Evolutionary conservation across 2,888 invertebrate genomes (phyloP).

Genomic region (Erannis defoliaria): DNA sequence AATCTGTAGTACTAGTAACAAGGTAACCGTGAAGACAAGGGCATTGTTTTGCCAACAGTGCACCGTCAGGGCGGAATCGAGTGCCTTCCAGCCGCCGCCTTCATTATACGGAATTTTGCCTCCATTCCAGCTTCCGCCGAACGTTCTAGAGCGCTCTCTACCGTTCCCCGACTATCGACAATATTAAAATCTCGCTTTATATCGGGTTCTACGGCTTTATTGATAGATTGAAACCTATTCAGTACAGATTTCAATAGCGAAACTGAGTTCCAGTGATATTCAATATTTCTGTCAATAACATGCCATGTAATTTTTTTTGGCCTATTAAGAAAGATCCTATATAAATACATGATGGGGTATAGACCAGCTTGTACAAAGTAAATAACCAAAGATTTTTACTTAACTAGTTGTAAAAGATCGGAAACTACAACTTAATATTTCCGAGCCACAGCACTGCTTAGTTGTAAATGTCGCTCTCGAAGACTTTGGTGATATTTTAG

Average conservation of each 20-base stretch:
- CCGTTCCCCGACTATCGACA: constrained; percentile 25
- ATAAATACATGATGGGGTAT: too few species aligned
- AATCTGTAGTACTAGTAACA: constrained; percentile 23
- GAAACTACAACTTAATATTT: too few species aligned
- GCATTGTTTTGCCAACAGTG: constrained; percentile 74
- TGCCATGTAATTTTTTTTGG: background rate
- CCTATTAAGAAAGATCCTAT: too few species aligned
- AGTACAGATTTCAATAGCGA: constrained; percentile 25
- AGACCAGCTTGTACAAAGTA: too few species aligned
- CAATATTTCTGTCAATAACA: constrained; percentile 7
- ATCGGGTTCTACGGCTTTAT: constrained; percentile 20
- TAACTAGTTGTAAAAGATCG: too few species aligned
- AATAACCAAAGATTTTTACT: too few species aligned
- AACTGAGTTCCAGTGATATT: constrained; percentile 21
- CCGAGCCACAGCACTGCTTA: too few species aligned
- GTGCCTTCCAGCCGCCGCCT: constrained; percentile 59
- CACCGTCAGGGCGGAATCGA: constrained; percentile 58
- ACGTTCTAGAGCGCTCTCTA: constrained; percentile 46
- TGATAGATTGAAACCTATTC: constrained; percentile 28
- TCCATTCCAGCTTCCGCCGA: constrained; percentile 38
- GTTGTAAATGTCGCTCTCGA: too few species aligned
- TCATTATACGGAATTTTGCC: constrained; percentile 61
- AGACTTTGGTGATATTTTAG: too few species aligned
- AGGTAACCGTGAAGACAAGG: constrained; percentile 33
- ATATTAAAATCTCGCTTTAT: constrained; percentile 38